Evolutionary conservation across 1,140 invertebrate genomes (phyloP).

Genomic region (Trachymyrmex septentrionalis): DNA sequence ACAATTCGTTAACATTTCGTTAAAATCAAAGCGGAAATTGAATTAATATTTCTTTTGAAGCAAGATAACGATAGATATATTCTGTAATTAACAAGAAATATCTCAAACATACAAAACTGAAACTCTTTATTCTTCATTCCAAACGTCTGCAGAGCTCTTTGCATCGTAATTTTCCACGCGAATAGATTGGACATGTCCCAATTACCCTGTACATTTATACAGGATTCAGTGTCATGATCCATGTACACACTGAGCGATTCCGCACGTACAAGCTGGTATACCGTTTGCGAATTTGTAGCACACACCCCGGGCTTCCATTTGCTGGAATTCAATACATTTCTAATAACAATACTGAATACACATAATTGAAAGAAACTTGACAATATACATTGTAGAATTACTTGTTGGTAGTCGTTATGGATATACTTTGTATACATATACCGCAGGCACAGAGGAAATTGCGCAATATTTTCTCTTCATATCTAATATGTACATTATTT

Average conservation of each 20-base stretch:
- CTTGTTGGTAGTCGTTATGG: slow-evolving; percentile 94
- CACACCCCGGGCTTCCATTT: slow-evolving; percentile 93
- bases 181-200: slow-evolving; percentile 88
- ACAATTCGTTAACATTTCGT: not conserved
- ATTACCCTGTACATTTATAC: slow-evolving; percentile 84
- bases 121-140: slow-evolving; percentile 91
- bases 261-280: slow-evolving; percentile 93
- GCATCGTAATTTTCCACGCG: slow-evolving; percentile 91
- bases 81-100: not conserved
- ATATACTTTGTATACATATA: slow-evolving; percentile 92
- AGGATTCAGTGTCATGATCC: slow-evolving; percentile 89
- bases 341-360: not conserved
- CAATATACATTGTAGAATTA: slow-evolving; percentile 79
- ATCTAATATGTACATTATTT: slow-evolving; percentile 93
- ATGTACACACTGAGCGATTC: slow-evolving; percentile 93
- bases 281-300: slow-evolving; percentile 88
- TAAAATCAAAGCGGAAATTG: not conserved
- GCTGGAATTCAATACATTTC: slow-evolving; percentile 81
- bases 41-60: not conserved
- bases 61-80: not conserved
- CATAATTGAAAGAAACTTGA: not conserved
- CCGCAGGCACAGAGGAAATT: slow-evolving; percentile 91
- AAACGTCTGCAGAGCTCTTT: slow-evolving; percentile 91
- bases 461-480: slow-evolving; percentile 91
- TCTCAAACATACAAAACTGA: slow-evolving; percentile 90